Evolutionary conservation across 1,140 invertebrate genomes (phyloP), one percentile per base, ranked within the genome.

Genomic region (Drosophila pachea): DNA sequence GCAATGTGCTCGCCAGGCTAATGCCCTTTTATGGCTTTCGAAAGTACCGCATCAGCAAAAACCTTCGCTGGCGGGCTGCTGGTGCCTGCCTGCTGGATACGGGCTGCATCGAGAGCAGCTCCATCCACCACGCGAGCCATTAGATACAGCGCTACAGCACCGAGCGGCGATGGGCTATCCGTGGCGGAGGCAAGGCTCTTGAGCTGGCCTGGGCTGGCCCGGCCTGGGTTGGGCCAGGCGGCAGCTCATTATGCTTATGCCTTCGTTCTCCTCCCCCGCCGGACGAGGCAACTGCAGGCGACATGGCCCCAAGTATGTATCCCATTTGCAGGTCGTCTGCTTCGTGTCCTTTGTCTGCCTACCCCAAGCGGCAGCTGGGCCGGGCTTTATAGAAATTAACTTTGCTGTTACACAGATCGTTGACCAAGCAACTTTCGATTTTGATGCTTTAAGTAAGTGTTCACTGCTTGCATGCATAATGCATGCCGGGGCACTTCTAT

Each of bases 21-120:
- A 82, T 82, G 78, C 78, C 78, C 78, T 82, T 82, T 82, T 82
- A 82, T 77, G 78, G 78, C 78, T 82, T 77, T 81, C 53, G 74
- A 82, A 72, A 66, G 77, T 81, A 78, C 74, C 71, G 70, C 78
- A 74, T 82, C 78, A 82, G 78, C 78, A 82, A 50, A 73, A 76
- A 52, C 43, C 33, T 62, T 50, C 43, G n/a, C 47, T 36, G 49
- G 32, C 14, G 62, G 54, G 63, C 64, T 67, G 48, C 58, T 58
- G 53, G 32, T 7, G 11, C 45, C 22, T 22, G 22, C 22, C 22
- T 22, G 22, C 22, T 22, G 22, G 1, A 1, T 22, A 3, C 53
- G 32, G 31, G 49, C 47, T 58, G 54, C 36, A 59, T 55, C 73
- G 31, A 50, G 68, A 60, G 52, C n/a, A 54, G 58, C 60, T 43